Conservation (phyloP, 2,113 vertebrate species). For the Thunnus thynnus region DNA sequence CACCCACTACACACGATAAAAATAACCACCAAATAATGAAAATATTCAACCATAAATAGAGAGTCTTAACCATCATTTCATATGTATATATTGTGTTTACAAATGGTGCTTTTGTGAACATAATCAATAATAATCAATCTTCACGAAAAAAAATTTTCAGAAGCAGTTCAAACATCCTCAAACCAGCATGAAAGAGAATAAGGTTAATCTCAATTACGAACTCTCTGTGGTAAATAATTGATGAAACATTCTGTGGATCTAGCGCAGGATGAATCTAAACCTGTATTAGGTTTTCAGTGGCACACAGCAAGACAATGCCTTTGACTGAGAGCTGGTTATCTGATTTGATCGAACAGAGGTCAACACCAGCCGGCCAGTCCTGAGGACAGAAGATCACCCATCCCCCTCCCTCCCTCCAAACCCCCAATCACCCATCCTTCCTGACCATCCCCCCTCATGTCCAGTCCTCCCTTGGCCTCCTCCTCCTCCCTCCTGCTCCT, state of each 20-base stretch:
- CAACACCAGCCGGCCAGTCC: slow-evolving; percentile 73
- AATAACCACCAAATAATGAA: not conserved
- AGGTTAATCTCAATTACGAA: slow-evolving; percentile 40
- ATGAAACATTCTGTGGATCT: slow-evolving; percentile 28
- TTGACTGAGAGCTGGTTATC: slow-evolving; percentile 77
- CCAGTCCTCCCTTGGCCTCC: slow-evolving; percentile 46
- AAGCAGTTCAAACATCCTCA: slow-evolving; percentile 27
- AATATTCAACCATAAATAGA: not conserved
- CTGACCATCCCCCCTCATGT: slow-evolving; percentile 60
- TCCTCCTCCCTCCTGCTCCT: slow-evolving; percentile 57
- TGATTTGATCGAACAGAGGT: slow-evolving; percentile 80
- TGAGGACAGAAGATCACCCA: slow-evolving; percentile 64
- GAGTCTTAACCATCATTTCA: not conserved
- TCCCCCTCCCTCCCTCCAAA: slow-evolving; percentile 38
- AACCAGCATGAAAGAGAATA: slow-evolving; percentile 6
- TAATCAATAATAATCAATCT: slow-evolving; percentile 16
- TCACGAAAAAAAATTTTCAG: slow-evolving; percentile 12
- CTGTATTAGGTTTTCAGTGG: slow-evolving; percentile 45
- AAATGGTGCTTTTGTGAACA: not conserved
- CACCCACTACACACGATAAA: slow-evolving; percentile 25
- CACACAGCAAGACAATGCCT: slow-evolving; percentile 67
- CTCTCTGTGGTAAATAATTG: slow-evolving; percentile 49
- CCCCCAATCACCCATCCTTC: slow-evolving; percentile 57
- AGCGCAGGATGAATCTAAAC: slow-evolving; percentile 44
- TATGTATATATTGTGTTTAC: not conserved